Conservation (phyloP, 37 sponge, comb jelly and placozoan genomes). For the Oscarella lobularis region DNA sequence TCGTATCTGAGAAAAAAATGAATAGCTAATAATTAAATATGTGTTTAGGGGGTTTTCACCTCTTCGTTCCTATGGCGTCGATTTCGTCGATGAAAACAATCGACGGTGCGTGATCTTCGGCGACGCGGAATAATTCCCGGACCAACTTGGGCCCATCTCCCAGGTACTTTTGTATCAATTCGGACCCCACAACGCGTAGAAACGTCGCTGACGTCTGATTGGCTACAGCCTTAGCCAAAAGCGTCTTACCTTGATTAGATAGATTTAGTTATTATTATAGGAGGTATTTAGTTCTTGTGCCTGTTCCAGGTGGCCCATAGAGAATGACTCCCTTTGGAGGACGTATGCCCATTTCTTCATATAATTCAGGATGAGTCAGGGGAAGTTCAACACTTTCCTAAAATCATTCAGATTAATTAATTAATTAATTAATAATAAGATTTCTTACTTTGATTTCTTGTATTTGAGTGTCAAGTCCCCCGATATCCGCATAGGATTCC, state of each 20-base stretch:
- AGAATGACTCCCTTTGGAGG: conserved; percentile 99
- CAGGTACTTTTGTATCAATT: conserved; percentile 95
- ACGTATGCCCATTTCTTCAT: conserved; percentile 98
- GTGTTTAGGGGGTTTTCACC: too few relatives aligned
- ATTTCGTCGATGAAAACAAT: conserved; percentile 99
- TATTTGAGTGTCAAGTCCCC: conserved; percentile 92
- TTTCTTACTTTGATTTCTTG: conserved; percentile 92
- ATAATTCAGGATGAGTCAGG: conserved; percentile 95
- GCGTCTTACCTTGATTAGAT: conserved; percentile 75
- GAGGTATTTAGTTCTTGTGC: conserved; percentile 13
- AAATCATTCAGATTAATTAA: neutral
- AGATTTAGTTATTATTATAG: neutral
- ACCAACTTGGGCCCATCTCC: conserved; percentile 99
- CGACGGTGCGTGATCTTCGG: conserved; percentile 98
- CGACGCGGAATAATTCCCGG: conserved; percentile 93
- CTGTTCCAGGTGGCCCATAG: conserved; percentile 98
- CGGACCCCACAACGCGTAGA: conserved; percentile 95
- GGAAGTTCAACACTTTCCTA: conserved; percentile 98
- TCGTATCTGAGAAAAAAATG: conserved; percentile 90
- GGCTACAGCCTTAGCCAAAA: conserved; percentile 97
- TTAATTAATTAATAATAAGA: too few relatives aligned
- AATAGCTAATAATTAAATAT: too few relatives aligned
- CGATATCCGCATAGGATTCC: conserved; percentile 97
- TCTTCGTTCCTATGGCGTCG: conserved; percentile 91
- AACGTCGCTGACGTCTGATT: conserved; percentile 99